phyloP scores from a whole-genome alignment of 2,797 vertebrate genomes.

The Ptychobarbus kaznakovi region DNA sequence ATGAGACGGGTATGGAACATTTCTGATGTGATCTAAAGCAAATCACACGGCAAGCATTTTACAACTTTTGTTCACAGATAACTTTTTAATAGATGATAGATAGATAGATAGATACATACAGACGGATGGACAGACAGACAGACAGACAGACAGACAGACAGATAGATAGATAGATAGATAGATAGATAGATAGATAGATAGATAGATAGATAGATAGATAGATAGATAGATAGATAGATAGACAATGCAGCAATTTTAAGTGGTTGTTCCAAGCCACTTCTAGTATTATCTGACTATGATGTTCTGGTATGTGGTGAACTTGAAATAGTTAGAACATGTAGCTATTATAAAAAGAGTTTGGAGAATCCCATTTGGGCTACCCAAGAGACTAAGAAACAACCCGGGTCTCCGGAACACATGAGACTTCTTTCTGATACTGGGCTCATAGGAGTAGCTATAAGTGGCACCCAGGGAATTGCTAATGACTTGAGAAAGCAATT shows the following conservation, averaged over 20 bases:
- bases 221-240: accelerated
- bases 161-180: no score
- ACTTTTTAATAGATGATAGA: not conserved
- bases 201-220: no score
- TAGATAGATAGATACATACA: not conserved
- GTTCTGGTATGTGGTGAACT: not conserved
- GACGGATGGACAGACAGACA: no score
- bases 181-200: no score
- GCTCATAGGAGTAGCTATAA: constrained; percentile 52
- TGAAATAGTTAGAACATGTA: constrained; percentile 17
- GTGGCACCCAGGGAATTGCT: constrained; percentile 65
- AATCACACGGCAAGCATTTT: not conserved
- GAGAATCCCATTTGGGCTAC: constrained; percentile 19
- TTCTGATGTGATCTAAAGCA: not conserved
- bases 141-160: not conserved
- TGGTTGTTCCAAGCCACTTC: not conserved
- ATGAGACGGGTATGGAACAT: not conserved
- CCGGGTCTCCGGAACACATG: constrained; percentile 41
- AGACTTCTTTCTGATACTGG: constrained; percentile 47
- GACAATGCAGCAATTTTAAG: no score
- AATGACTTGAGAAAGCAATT: constrained; percentile 65
- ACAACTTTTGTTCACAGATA: not conserved
- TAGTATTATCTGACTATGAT: constrained; percentile 7
- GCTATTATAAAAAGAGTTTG: constrained; percentile 32
- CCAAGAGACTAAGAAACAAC: constrained; percentile 39